These are phyloP conservation scores for Mandrillus leucophaeus DNA, from an alignment of 2,113 vertebrate species.

Conservation along the genomic window DNA sequence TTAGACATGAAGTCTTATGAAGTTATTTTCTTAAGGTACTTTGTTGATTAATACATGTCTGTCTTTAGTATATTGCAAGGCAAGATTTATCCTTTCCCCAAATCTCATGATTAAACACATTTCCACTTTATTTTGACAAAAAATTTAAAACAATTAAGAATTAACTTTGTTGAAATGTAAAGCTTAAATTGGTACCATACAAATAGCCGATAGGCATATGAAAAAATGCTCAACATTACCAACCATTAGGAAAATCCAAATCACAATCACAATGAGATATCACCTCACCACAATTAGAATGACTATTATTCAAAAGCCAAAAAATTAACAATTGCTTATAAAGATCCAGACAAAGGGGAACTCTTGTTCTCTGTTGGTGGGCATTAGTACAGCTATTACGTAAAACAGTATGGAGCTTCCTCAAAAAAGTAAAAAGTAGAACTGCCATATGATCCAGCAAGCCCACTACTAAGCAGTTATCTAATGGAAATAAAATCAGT, in stretches of 20 bases:
- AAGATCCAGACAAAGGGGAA: not conserved
- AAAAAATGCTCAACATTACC: not conserved
- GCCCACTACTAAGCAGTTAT: not conserved
- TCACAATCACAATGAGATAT: not conserved
- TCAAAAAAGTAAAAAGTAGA: not conserved
- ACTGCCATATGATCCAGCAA: not conserved
- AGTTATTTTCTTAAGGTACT: not conserved
- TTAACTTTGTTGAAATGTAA: not conserved
- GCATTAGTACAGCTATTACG: not conserved
- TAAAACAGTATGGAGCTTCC: not conserved
- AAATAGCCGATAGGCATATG: not conserved
- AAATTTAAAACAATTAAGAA: not conserved
- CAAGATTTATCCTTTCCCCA: not conserved
- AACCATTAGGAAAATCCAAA: not conserved
- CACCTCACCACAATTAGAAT: not conserved
- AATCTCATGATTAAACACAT: constrained; percentile 10
- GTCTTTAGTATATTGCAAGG: not conserved
- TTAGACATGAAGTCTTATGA: not conserved
- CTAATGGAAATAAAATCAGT: not conserved
- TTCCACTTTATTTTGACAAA: not conserved
- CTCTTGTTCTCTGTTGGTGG: not conserved
- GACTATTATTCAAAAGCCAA: not conserved
- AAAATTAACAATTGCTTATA: not conserved
- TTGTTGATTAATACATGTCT: not conserved
- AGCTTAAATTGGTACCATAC: not conserved